Evolutionary conservation across 1,140 invertebrate genomes (phyloP).

Genomic region (Bombus pyrosoma): DNA sequence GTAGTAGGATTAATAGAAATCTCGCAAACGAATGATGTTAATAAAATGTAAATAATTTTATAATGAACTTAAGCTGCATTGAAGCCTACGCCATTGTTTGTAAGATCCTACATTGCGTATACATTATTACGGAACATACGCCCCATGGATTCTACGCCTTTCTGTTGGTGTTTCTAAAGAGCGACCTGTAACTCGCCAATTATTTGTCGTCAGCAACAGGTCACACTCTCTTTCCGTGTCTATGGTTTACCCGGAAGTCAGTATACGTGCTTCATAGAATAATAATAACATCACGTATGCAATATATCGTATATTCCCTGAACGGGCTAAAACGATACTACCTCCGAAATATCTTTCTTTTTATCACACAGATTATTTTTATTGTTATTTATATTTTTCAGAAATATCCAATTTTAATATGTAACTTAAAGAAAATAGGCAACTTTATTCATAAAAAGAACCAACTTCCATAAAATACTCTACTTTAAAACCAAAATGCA

Average conservation of each 20-base stretch:
- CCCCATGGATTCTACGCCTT: background rate
- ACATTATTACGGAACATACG: background rate
- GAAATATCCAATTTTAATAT: background rate
- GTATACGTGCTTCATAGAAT: slow-evolving; percentile 5
- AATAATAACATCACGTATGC: slow-evolving; percentile 18
- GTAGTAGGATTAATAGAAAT: too few species aligned
- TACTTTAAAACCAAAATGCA: background rate
- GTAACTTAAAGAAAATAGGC: background rate
- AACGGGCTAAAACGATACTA: background rate
- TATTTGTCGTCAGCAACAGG: slow-evolving; percentile 74
- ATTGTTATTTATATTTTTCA: background rate
- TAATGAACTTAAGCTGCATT: background rate
- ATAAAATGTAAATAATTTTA: background rate
- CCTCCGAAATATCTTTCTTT: too few species aligned
- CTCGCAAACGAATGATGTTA: too few species aligned
- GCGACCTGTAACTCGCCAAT: slow-evolving; percentile 60
- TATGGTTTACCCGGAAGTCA: slow-evolving; percentile 33
- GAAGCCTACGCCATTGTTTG: slow-evolving; percentile 7
- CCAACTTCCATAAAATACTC: background rate
- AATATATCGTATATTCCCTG: background rate
- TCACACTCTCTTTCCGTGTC: slow-evolving; percentile 61
- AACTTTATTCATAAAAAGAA: too few species aligned
- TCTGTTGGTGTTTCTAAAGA: slow-evolving; percentile 16
- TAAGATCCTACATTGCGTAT: background rate
- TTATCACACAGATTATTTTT: too few species aligned